Evolutionary conservation across 1,140 invertebrate species (phyloP), one percentile per base, ranked within the genome.

Genomic region (Sweltsa coloradensis): DNA sequence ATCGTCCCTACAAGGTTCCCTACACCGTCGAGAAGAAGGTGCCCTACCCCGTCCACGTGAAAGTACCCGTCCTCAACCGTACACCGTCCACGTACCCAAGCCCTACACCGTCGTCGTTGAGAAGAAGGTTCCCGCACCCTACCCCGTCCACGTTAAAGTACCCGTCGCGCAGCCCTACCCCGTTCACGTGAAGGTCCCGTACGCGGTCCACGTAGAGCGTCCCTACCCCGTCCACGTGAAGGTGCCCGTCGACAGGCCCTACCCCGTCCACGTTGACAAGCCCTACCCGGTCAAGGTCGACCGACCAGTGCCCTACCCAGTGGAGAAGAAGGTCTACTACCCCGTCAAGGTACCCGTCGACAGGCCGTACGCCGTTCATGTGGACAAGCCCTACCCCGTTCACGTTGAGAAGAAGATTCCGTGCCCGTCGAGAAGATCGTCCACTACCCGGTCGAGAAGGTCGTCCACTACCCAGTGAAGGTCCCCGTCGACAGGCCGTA

Each of bases 1-100:
- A 82, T 21, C 75, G 83, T 39, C 75, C 78, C 52, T 73, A 83
- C 21, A 72, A 71, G 45, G 72, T 80, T 29, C 49, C 49, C 3
- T 49, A 49, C 27, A 18, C 47, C 5, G 47, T 49, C 1, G 57
- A 60, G 46, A 60, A 60, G 18, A 25, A 31, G 4, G 45, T 47
- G 2, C 50, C 45, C 0, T 39, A 51, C 14, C 50, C 50, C 0
- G 45, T 47, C 3, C 34, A 25, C 3, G 50, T 51, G n/a, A 31
- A 44, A 22, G 37, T 41, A 2, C 45, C 45, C 2, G 34, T 40
- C 2, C 50, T 2, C 44, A 39, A 24, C 53, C 46, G n/a, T 54
- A 55, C 29, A 53, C 49, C n/a, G 50, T 55, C 4, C 41, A 55
- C 27, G 54, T 55, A 7, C 54, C 51, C 34, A 49, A 49, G 29